Conservation (phyloP, 2,888 invertebrate genomes). For the Esperia sulphurella region DNA sequence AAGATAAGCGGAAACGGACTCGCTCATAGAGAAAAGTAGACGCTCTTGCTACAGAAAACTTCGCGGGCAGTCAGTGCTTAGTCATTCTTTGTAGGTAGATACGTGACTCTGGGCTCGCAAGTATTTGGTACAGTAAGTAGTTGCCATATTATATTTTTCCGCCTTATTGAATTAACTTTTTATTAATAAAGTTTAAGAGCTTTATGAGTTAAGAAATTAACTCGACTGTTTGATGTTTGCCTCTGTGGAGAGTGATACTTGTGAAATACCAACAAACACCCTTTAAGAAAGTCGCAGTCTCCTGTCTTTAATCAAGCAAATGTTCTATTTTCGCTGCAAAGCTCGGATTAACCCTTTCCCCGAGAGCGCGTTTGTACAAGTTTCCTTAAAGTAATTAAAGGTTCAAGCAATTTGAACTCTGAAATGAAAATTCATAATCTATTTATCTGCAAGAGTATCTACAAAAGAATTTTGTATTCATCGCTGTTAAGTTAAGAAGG, state of each 20-base stretch:
- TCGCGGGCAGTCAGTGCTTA: slow-evolving; percentile 52
- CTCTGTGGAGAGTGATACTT: slow-evolving; percentile 23
- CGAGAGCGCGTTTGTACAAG: slow-evolving; percentile 56
- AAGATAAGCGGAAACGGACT: slow-evolving; percentile 74
- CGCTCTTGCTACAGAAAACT: slow-evolving; percentile 62
- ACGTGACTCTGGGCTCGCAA: slow-evolving; percentile 38
- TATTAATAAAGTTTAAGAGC: slow-evolving; percentile 18
- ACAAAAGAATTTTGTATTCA: slow-evolving; percentile 33
- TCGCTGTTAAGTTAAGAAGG: slow-evolving; percentile 20
- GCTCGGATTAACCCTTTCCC: slow-evolving; percentile 53
- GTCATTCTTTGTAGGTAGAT: slow-evolving; percentile 48
- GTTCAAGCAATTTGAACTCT: slow-evolving; percentile 59
- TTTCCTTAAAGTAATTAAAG: slow-evolving; percentile 67
- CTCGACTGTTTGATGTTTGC: slow-evolving; percentile 27
- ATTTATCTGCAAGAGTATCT: slow-evolving; percentile 45
- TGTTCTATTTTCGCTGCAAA: slow-evolving; percentile 58
- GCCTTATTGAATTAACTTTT: neutral
- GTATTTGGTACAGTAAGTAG: neutral
- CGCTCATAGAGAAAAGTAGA: slow-evolving; percentile 70
- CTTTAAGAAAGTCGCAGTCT: slow-evolving; percentile 32
- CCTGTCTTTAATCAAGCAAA: slow-evolving; percentile 53
- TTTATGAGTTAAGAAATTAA: neutral
- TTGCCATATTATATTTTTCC: neutral
- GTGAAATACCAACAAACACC: slow-evolving; percentile 25
- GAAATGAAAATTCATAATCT: slow-evolving; percentile 59